These are phyloP conservation scores for Apis dorsata DNA, from an alignment of 1,140 invertebrate genomes.

Conservation along the genomic window DNA sequence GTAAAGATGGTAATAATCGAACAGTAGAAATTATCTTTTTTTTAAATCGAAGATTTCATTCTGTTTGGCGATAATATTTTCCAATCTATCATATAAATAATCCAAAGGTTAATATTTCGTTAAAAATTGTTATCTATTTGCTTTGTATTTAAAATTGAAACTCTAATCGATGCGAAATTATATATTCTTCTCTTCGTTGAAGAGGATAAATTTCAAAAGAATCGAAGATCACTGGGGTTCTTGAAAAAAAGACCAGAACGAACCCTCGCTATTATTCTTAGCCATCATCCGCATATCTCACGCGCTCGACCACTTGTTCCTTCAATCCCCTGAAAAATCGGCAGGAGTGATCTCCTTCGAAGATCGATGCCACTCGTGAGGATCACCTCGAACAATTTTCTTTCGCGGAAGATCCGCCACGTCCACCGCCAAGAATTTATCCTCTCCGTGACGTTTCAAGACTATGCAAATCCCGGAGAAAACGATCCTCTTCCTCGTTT, in stretches of 20 bases:
- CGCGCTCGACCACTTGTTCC: constrained; percentile 19
- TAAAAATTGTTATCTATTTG: too few species aligned
- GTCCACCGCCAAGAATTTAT: neutral
- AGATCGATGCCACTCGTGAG: constrained; percentile 7
- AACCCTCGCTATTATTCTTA: neutral
- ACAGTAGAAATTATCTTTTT: neutral
- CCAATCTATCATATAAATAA: too few species aligned
- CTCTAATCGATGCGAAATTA: too few species aligned
- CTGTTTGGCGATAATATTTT: too few species aligned
- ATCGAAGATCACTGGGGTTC: too few species aligned
- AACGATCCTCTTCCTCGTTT: constrained; percentile 61
- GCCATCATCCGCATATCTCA: neutral
- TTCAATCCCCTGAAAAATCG: neutral
- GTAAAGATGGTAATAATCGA: neutral
- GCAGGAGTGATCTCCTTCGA: too few species aligned
- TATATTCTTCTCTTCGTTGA: neutral
- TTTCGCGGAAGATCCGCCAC: constrained; percentile 11
- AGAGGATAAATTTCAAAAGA: neutral
- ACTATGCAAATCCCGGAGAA: constrained; percentile 67
- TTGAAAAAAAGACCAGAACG: neutral
- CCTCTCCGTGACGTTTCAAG: constrained; percentile 17
- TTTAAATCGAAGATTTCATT: neutral
- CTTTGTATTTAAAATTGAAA: too few species aligned
- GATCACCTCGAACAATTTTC: neutral
- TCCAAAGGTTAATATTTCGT: too few species aligned